Conservation (phyloP, 2,888 invertebrate genomes). For the Beris morrisii region DNA sequence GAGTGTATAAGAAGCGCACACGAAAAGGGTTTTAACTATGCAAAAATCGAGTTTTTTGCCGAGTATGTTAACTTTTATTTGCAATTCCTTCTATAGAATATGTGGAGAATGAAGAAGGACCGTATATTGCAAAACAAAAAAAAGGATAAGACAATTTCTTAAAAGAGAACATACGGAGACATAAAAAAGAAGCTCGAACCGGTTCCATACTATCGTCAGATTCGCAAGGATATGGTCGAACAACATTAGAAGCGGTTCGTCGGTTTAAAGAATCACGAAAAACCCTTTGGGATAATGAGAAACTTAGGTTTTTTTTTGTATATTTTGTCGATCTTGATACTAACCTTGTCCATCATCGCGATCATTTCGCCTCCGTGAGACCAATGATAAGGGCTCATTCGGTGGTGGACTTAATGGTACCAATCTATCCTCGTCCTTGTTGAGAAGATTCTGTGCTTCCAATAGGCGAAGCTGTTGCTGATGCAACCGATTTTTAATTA, state of each 20-base stretch:
- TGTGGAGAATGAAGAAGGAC: neutral
- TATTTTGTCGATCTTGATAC: conserved; percentile 19
- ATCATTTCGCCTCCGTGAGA: conserved; percentile 60
- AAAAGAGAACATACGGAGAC: too few species aligned
- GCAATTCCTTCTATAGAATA: neutral
- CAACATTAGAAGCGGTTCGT: too few species aligned
- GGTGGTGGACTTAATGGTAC: conserved; percentile 63
- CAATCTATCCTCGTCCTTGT: conserved; percentile 64
- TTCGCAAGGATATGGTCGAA: too few species aligned
- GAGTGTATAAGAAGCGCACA: too few species aligned
- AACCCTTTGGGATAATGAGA: too few species aligned
- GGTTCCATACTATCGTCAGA: neutral
- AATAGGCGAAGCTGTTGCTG: conserved; percentile 85
- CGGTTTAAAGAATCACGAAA: too few species aligned
- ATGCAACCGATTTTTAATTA: conserved; percentile 87
- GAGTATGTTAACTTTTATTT: neutral
- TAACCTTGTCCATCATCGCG: conserved; percentile 47
- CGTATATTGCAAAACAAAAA: too few species aligned
- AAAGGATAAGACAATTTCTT: conserved; percentile 2
- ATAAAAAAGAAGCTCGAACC: conserved; percentile 3
- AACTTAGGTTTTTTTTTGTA: too few species aligned
- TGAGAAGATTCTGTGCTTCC: conserved; percentile 77
- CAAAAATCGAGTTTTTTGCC: neutral
- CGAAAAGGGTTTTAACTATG: too few species aligned
- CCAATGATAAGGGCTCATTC: conserved; percentile 63